Percentiles rank a stretch among this genome's conserved stretches.
Conservation (phyloP, 2,113 vertebrate genomes). For the Polyodon spathula region DNA sequence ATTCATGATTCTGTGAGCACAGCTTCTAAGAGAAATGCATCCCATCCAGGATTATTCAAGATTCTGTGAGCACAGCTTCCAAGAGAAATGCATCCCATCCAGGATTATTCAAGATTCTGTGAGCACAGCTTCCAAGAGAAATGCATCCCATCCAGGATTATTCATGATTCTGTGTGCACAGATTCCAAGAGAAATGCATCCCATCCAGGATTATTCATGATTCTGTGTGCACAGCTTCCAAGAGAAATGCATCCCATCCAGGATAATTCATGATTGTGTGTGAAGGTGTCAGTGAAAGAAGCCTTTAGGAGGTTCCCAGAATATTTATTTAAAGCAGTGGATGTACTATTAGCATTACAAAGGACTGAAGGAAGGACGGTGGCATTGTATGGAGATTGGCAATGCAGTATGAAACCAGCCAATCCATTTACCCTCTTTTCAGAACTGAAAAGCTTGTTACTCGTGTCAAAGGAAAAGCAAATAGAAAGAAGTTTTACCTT, state of each 20-base stretch:
- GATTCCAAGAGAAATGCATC: too few species aligned
- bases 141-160: too few species aligned
- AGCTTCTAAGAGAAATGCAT: too few species aligned
- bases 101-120: constrained; percentile 22
- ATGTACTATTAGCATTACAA: constrained; percentile 33
- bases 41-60: too few species aligned
- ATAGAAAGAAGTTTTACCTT: background rate
- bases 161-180: too few species aligned
- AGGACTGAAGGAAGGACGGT: constrained; percentile 22
- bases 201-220: too few species aligned
- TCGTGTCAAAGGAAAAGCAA: constrained; percentile 16
- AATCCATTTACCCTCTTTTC: constrained; percentile 20
- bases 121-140: constrained; percentile 11
- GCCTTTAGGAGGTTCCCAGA: constrained; percentile 17
- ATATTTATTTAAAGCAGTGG: constrained; percentile 27
- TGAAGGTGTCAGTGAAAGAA: constrained; percentile 25
- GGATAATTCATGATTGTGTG: constrained; percentile 26
- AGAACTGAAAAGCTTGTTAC: constrained; percentile 27
- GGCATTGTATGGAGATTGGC: constrained; percentile 21
- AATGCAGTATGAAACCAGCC: constrained; percentile 23
- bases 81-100: constrained; percentile 1
- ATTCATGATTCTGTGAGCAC: too few species aligned
- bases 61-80: background rate
- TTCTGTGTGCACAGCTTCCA: too few species aligned
- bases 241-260: too few species aligned